These are phyloP conservation scores for Gadus chalcogrammus DNA, from an alignment of 2,113 vertebrate genomes.

Conservation along the genomic window DNA sequence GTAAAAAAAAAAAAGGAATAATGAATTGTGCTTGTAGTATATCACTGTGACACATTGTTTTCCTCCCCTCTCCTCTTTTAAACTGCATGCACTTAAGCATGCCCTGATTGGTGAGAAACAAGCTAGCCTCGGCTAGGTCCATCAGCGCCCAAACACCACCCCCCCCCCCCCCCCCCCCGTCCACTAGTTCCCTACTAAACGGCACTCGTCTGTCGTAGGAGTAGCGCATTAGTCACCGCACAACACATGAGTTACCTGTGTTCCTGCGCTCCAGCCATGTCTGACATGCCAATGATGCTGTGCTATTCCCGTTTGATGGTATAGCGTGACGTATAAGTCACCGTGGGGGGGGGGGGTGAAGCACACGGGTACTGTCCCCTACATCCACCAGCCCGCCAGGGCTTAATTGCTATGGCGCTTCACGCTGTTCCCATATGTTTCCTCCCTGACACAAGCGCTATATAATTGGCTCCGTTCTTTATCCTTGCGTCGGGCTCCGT, in stretches of 20 bases:
- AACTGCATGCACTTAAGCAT: too few relatives aligned
- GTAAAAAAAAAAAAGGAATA: too few relatives aligned
- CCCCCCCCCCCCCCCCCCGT: too few relatives aligned
- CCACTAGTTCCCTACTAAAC: not conserved
- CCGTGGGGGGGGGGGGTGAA: too few relatives aligned
- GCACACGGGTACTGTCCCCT: too few relatives aligned
- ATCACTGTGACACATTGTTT: too few relatives aligned
- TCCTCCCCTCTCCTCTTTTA: too few relatives aligned
- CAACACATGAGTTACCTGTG: constrained; percentile 3
- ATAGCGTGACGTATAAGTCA: not conserved
- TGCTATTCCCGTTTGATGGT: constrained; percentile 39
- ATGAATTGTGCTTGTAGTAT: too few relatives aligned
- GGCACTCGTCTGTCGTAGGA: constrained; percentile 24
- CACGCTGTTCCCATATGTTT: constrained; percentile 30
- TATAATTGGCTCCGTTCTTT: constrained; percentile 52
- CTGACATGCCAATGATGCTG: constrained; percentile 31
- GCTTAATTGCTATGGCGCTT: constrained; percentile 63
- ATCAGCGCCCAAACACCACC: too few relatives aligned
- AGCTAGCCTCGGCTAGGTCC: too few relatives aligned
- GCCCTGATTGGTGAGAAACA: too few relatives aligned
- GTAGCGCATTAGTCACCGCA: constrained; percentile 13
- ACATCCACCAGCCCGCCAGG: constrained; percentile 36
- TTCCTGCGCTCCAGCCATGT: constrained; percentile 39
- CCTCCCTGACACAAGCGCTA: constrained; percentile 52
- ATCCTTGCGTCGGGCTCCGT: too few relatives aligned